Evolutionary conservation across 2,113 vertebrate genomes (phyloP).

Genomic region (Lampris incognitus): DNA sequence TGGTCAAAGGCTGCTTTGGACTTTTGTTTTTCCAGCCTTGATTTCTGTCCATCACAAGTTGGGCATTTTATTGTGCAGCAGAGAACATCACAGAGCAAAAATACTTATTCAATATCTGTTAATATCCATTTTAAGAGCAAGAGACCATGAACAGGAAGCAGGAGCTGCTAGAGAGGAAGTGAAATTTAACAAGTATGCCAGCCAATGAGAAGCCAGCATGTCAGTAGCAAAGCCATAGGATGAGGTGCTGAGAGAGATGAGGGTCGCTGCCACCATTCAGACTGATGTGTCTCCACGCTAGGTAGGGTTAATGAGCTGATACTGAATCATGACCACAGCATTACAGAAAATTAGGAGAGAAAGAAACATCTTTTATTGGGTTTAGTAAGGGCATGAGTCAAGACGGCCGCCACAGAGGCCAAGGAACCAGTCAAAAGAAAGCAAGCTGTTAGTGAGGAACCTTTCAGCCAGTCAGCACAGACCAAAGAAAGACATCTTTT

Average conservation of each 20-base stretch:
- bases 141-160: constrained; percentile 47
- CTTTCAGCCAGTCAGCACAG: constrained; percentile 39
- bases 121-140: constrained; percentile 16
- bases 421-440: constrained; percentile 36
- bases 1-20: background rate
- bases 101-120: background rate
- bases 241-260: constrained; percentile 45
- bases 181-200: constrained; percentile 47
- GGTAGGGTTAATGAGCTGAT: constrained; percentile 68
- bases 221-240: constrained; percentile 48
- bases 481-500: constrained; percentile 20
- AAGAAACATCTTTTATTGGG: constrained; percentile 13
- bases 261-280: background rate
- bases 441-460: constrained; percentile 44
- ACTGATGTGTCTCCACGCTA: constrained; percentile 32
- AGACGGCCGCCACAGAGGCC: constrained; percentile 28
- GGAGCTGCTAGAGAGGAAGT: constrained; percentile 58
- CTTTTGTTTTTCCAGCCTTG: background rate
- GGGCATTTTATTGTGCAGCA: background rate
- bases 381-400: constrained; percentile 49
- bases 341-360: constrained; percentile 2
- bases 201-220: constrained; percentile 66
- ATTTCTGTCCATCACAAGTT: background rate
- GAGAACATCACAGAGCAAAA: background rate
- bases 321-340: constrained; percentile 29